These are phyloP conservation scores for Artibeus jamaicensis DNA, from an alignment of 2,797 vertebrate species.

Conservation along the genomic window DNA sequence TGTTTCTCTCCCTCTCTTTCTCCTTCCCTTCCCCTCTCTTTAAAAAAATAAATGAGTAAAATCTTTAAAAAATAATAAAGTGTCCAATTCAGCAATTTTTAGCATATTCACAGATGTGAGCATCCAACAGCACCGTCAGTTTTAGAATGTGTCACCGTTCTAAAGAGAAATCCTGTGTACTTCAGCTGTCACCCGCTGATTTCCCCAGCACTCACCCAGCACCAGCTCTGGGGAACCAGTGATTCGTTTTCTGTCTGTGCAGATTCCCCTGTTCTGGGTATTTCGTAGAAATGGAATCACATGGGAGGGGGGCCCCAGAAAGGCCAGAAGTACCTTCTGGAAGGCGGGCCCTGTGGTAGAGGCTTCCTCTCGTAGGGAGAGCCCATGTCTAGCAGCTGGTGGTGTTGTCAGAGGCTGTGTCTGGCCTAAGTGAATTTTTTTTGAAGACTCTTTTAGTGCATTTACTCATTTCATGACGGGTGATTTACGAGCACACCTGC, in stretches of 20 bases:
- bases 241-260: background rate
- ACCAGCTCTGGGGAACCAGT: background rate
- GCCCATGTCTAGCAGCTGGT: background rate
- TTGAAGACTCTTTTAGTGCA: background rate
- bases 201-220: background rate
- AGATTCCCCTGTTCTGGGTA: background rate
- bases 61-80: background rate
- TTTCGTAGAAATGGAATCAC: background rate
- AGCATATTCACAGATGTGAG: background rate
- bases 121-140: background rate
- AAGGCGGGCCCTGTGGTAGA: background rate
- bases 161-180: background rate
- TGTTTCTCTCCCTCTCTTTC: no score
- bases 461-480: background rate
- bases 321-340: background rate
- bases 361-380: background rate
- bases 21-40: no score
- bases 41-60: no score
- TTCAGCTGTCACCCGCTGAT: background rate
- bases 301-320: background rate
- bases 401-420: background rate
- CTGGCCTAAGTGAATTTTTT: background rate
- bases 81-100: background rate
- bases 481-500: background rate
- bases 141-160: background rate